These are phyloP conservation scores for Lindbergichthys nudifrons DNA, from an alignment of 2,797 vertebrate species.

Conservation along the genomic window DNA sequence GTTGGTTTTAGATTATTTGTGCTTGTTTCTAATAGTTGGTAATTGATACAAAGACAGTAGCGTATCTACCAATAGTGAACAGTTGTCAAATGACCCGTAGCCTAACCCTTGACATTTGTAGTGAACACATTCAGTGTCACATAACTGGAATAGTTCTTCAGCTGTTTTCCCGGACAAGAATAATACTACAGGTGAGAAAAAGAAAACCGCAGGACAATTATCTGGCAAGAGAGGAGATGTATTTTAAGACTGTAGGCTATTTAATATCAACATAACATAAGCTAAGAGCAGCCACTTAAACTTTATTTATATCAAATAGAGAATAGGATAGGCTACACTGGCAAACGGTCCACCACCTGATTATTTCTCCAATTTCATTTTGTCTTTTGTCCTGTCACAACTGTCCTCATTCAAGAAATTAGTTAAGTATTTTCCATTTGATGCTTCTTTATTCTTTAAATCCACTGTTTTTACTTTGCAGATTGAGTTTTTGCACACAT, in stretches of 20 bases:
- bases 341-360: neutral
- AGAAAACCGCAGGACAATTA: neutral
- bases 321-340: neutral
- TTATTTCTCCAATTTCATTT: no score
- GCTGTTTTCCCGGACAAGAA: conserved; percentile 15
- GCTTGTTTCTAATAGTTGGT: neutral
- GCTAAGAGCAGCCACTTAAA: neutral
- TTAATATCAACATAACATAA: neutral
- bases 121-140: neutral
- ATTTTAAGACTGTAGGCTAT: neutral
- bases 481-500: neutral
- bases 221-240: neutral
- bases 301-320: neutral
- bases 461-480: neutral
- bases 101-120: neutral
- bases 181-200: neutral
- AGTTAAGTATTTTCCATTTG: neutral
- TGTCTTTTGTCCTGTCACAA: neutral
- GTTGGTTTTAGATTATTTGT: neutral
- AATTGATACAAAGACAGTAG: neutral
- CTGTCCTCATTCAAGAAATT: neutral
- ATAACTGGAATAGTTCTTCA: conserved; percentile 14
- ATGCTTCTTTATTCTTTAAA: no score
- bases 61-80: neutral
- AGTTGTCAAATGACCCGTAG: neutral